Evolutionary conservation across 1,140 invertebrate species (phyloP).

Genomic region (Limonius californicus): DNA sequence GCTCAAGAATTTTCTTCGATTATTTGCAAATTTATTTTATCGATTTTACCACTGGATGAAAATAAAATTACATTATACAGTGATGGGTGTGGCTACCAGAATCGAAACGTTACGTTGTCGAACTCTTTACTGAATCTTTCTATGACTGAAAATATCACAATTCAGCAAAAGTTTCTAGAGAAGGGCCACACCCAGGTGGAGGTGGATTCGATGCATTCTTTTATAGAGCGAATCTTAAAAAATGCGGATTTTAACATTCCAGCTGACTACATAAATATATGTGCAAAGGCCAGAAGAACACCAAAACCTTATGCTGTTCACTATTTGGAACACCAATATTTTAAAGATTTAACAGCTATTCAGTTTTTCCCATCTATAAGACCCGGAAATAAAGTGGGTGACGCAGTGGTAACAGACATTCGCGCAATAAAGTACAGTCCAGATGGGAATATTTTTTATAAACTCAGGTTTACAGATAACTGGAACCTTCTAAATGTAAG

Average conservation of each 20-base stretch:
- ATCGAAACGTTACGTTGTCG: constrained; percentile 20
- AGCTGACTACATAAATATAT: background rate
- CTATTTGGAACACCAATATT: background rate
- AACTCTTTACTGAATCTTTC: constrained; percentile 18
- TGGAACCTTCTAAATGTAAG: background rate
- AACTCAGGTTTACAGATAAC: background rate
- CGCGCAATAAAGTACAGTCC: background rate
- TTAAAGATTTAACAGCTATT: background rate
- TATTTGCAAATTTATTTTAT: constrained; percentile 17
- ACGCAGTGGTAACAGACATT: background rate
- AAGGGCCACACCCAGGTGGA: constrained; percentile 32
- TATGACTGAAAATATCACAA: constrained; percentile 16
- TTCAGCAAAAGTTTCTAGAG: constrained; percentile 25
- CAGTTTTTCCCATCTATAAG: background rate
- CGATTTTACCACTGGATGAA: background rate
- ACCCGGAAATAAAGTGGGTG: background rate
- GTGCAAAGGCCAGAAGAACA: background rate
- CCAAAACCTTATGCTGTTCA: background rate
- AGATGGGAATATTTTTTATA: constrained; percentile 1
- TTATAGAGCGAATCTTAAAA: background rate
- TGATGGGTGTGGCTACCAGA: constrained; percentile 22
- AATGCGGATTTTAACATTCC: background rate
- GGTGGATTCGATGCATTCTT: constrained; percentile 31
- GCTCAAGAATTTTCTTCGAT: constrained; percentile 20
- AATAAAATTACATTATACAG: constrained; percentile 16